phyloP scores from a whole-genome alignment of 92 coral and sea anemone species.

The Actinernus sp. region DNA sequence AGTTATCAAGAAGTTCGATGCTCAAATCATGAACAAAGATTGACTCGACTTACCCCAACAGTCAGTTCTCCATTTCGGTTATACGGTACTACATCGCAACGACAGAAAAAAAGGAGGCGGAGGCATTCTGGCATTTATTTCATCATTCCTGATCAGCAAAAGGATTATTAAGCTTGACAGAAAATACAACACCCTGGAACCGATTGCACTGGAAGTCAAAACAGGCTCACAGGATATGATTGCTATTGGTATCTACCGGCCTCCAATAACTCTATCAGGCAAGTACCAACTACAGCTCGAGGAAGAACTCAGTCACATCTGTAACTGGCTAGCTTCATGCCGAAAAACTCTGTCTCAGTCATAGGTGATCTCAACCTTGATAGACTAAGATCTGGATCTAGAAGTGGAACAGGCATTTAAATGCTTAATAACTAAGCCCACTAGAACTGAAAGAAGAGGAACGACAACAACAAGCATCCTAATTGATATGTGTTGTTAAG shows the following conservation, averaged over 20 bases:
- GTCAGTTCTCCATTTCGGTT: too few species aligned
- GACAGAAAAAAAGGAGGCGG: constrained; percentile 69
- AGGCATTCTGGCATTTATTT: constrained; percentile 51
- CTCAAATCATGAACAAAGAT: constrained; percentile 53
- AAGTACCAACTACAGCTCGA: constrained; percentile 45
- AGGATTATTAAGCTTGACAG: constrained; percentile 26
- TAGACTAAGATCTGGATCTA: constrained; percentile 47
- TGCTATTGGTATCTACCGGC: constrained; percentile 59
- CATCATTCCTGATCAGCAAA: constrained; percentile 41
- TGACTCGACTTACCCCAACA: constrained; percentile 60
- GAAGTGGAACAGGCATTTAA: too few species aligned
- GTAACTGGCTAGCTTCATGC: constrained; percentile 67
- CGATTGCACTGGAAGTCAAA: constrained; percentile 46
- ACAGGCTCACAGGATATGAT: constrained; percentile 29
- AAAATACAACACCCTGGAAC: constrained; percentile 38
- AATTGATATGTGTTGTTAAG: too few species aligned
- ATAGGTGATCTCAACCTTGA: constrained; percentile 71
- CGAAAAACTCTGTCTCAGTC: constrained; percentile 30
- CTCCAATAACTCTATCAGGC: constrained; percentile 54
- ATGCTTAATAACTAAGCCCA: too few species aligned
- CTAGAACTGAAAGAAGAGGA: too few species aligned
- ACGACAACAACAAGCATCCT: too few species aligned
- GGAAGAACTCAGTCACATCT: constrained; percentile 61
- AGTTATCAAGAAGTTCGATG: constrained; percentile 20
- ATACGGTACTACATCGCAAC: too few species aligned